phyloP scores from a whole-genome alignment of 2,888 invertebrate species.

The Lottia scabra region DNA sequence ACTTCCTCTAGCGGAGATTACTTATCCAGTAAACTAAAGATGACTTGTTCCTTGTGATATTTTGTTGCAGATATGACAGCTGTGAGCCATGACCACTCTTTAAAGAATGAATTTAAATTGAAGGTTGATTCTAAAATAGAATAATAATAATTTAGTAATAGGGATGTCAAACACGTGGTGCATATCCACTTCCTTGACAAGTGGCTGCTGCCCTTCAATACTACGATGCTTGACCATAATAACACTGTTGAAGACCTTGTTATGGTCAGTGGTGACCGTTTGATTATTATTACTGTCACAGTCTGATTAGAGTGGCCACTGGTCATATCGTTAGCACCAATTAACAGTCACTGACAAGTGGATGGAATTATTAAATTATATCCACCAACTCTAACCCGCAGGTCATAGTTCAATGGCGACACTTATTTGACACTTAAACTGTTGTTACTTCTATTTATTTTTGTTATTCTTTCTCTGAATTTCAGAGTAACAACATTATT shows the following conservation, averaged over 20 bases:
- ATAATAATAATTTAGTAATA: too few relatives aligned
- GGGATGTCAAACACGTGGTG: too few relatives aligned
- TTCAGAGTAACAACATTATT: too few relatives aligned
- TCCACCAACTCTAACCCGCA: neutral
- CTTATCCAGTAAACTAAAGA: too few relatives aligned
- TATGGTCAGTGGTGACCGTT: neutral
- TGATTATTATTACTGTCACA: constrained; percentile 6
- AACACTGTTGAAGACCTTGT: neutral
- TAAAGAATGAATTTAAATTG: too few relatives aligned
- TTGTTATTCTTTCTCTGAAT: neutral
- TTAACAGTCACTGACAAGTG: neutral
- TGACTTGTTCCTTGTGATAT: too few relatives aligned
- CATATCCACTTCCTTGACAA: too few relatives aligned
- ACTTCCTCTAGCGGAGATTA: too few relatives aligned
- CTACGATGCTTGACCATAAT: neutral
- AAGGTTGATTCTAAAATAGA: too few relatives aligned
- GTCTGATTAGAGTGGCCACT: neutral
- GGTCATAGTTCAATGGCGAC: constrained; percentile 3
- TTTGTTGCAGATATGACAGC: too few relatives aligned
- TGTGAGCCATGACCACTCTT: too few relatives aligned
- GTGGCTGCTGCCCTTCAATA: too few relatives aligned
- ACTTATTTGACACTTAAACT: constrained; percentile 5
- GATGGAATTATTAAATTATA: constrained; percentile 1
- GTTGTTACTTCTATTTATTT: neutral
- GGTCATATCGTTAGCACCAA: constrained; percentile 1